Evolutionary conservation across 2,888 invertebrate species (phyloP).

Genomic region (Macaria notata): DNA sequence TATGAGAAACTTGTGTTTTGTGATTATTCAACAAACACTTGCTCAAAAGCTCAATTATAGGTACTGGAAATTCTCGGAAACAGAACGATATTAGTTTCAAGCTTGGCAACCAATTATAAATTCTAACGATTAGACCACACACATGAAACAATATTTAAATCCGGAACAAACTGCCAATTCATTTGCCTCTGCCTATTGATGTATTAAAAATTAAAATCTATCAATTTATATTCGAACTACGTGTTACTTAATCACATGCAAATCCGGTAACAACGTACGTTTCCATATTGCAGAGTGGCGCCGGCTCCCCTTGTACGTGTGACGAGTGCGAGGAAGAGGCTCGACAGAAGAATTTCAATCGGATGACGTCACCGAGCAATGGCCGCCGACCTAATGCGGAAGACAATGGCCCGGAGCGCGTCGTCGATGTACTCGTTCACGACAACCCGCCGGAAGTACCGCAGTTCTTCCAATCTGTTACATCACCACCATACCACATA

Average conservation of each 20-base stretch:
- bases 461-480: slow-evolving; percentile 70
- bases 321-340: slow-evolving; percentile 66
- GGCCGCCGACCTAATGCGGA: slow-evolving; percentile 48
- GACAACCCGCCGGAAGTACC: slow-evolving; percentile 69
- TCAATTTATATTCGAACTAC: slow-evolving; percentile 8
- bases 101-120: too few species aligned
- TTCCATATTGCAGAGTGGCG: slow-evolving; percentile 66
- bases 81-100: too few species aligned
- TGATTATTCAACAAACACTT: background rate
- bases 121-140: too few species aligned
- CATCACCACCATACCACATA: slow-evolving; percentile 66
- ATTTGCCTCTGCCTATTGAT: too few species aligned
- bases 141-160: too few species aligned
- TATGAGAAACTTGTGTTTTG: background rate
- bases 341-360: slow-evolving; percentile 28
- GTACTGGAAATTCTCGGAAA: too few species aligned
- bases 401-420: slow-evolving; percentile 58
- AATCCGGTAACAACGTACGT: slow-evolving; percentile 3
- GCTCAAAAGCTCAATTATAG: too few species aligned
- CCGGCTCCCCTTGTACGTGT: slow-evolving; percentile 72
- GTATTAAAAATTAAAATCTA: too few species aligned
- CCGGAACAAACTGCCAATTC: too few species aligned
- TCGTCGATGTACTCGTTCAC: slow-evolving; percentile 73
- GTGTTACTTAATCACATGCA: slow-evolving; percentile 7
- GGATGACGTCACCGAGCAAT: slow-evolving; percentile 35